Evolutionary conservation across 1,140 invertebrate genomes (phyloP).

Genomic region (Hydropsyche tenuis): DNA sequence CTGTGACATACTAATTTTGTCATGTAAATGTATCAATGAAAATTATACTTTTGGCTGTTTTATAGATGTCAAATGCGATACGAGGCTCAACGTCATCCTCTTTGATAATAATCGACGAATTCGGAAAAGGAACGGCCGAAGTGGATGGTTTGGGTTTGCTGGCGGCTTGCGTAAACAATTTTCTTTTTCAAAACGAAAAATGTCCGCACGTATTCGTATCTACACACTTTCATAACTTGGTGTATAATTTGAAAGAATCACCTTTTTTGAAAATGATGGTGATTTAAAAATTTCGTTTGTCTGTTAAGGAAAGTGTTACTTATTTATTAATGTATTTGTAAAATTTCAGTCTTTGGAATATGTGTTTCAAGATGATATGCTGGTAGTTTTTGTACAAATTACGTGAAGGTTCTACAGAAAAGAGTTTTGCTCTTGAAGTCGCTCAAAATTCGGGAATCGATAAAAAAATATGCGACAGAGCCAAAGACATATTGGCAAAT

Average conservation of each 20-base stretch:
- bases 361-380: constrained; percentile 61
- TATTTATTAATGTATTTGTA: constrained; percentile 7
- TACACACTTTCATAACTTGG: constrained; percentile 77
- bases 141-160: constrained; percentile 77
- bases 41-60: constrained; percentile 28
- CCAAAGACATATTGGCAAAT: constrained; percentile 49
- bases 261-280: constrained; percentile 63
- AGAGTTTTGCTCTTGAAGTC: constrained; percentile 66
- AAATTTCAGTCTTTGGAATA: constrained; percentile 65
- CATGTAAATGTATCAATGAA: not conserved
- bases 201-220: constrained; percentile 80
- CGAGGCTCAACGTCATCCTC: constrained; percentile 70
- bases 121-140: constrained; percentile 86
- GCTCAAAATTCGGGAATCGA: constrained; percentile 60
- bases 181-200: constrained; percentile 62
- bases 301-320: constrained; percentile 9
- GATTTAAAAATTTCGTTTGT: constrained; percentile 31
- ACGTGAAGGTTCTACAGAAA: constrained; percentile 59
- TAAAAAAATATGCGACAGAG: constrained; percentile 45
- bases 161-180: constrained; percentile 69
- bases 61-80: constrained; percentile 75
- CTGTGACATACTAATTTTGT: constrained; percentile 13
- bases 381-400: constrained; percentile 71
- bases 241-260: constrained; percentile 62
- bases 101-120: constrained; percentile 88